Evolutionary conservation across 2,888 invertebrate species (phyloP).

Genomic region (Polydrusus cervinus): DNA sequence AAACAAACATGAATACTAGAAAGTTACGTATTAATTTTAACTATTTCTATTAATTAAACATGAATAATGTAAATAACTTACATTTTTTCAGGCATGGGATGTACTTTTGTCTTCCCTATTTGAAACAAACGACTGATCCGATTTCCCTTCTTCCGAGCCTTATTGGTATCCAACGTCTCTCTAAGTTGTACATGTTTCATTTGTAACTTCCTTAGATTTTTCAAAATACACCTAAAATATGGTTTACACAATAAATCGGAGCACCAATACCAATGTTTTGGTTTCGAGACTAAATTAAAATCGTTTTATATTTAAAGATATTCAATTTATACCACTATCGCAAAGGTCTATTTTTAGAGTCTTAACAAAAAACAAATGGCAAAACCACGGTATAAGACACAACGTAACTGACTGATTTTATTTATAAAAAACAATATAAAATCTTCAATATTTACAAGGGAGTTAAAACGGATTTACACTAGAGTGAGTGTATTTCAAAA

Average conservation of each 20-base stretch:
- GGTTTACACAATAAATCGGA: not conserved
- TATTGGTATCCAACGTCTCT: conserved; percentile 33
- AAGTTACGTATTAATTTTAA: no score
- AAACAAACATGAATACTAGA: no score
- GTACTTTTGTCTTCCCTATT: conserved; percentile 42
- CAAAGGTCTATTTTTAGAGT: conserved; percentile 18
- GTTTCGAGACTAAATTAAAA: not conserved
- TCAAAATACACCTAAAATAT: conserved; percentile 54
- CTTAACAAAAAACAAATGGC: conserved; percentile 15
- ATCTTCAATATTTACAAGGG: not conserved
- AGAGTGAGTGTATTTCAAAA: conserved; percentile 19
- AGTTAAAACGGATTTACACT: conserved; percentile 27
- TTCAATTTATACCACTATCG: conserved; percentile 37
- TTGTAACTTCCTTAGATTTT: conserved; percentile 53
- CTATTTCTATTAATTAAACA: not conserved
- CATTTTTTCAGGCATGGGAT: conserved; percentile 52
- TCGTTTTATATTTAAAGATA: conserved; percentile 13
- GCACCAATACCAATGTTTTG: conserved; percentile 17
- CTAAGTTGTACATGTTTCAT: conserved; percentile 52
- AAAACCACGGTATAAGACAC: not conserved
- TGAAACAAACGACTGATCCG: conserved; percentile 22
- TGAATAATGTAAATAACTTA: conserved; percentile 42
- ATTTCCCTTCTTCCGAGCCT: conserved; percentile 35
- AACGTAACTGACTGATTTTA: not conserved
- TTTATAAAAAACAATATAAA: conserved; percentile 1